Conservation (phyloP, 2,113 vertebrate genomes). For the Naja naja region DNA sequence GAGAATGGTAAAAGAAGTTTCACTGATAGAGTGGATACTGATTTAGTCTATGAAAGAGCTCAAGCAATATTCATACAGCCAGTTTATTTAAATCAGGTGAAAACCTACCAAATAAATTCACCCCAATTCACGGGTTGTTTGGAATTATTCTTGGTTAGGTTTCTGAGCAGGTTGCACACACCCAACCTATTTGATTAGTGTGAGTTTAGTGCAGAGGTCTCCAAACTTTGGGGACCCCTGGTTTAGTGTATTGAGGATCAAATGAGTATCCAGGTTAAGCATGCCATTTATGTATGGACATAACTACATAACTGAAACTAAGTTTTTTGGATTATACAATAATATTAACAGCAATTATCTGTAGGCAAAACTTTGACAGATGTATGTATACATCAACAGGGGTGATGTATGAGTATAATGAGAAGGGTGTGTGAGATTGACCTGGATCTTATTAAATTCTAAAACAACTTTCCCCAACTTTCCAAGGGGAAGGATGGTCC, state of each 20-base stretch:
- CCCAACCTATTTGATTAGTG: background rate
- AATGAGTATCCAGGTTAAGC: background rate
- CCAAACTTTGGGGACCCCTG: no score
- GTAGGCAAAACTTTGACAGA: background rate
- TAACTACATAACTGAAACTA: background rate
- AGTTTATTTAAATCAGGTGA: background rate
- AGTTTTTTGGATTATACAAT: background rate
- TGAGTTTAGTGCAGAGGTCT: background rate
- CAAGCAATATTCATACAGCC: background rate
- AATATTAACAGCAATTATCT: background rate
- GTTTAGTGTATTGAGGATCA: background rate
- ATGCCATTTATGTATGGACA: background rate
- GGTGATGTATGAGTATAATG: background rate
- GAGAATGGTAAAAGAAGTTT: background rate
- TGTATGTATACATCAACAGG: background rate
- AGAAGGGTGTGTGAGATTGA: background rate
- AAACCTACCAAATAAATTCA: background rate
- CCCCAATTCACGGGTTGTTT: background rate
- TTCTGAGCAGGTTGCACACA: background rate
- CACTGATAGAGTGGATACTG: background rate
- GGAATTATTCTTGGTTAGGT: background rate
- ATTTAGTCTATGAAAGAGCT: background rate
- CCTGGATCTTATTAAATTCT: background rate
- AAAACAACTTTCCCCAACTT: background rate
- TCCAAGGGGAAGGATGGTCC: background rate